Base-by-base conservation (phyloP, 2,113 vertebrate genomes). In the Periophthalmus modestus region DNA sequence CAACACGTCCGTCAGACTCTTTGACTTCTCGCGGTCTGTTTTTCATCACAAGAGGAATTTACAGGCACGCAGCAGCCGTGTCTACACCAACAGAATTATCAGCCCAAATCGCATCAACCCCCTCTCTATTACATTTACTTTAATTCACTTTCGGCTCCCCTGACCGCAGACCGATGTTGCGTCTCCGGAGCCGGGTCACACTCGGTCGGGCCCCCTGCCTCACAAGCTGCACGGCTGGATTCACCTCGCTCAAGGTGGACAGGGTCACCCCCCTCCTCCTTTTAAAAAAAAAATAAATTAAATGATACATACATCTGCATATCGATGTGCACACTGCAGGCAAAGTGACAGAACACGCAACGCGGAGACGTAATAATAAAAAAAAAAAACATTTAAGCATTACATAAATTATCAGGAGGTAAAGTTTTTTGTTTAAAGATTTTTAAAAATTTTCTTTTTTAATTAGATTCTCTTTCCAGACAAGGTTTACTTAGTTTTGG, bases 211-310 rank as follows among this genome's bases (percentile, higher is more conserved):
- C 82, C 84, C 88, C 28, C 28, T n/a, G 81, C 89, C 87, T 16
- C 86, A 85, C 87, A 89, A 78, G n/a, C 87, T 75, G 79, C 73
- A 81, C 74, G 39, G 79, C 75, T 71, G 81, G 85, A 88, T 87
- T 88, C 79, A 89, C 86, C 80, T 83, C 83, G 85, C 73, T 6
- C 11, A 63, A 80, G 74, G 75, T 77, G 81, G 81, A 85, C 81
- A 13, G 81, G 85, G 78, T 87, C 81, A 63, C 23, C 63, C 71
- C 46, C 46, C 1, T 24, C 7, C 81, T 69, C 10, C 39, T 43
- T 43, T 43, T n/a, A n/a, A n/a, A 11, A 43, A 10, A 10, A 10
- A 43, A 43, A 43, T 43, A 9, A 43, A 43, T 43, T 43, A 43
- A 43, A 43, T 43, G 39, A 43, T 43, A 43, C 39, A 10, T 9